These are phyloP conservation scores for Dendroctonus valens DNA, from an alignment of 1,140 invertebrate genomes.

Conservation along the genomic window DNA sequence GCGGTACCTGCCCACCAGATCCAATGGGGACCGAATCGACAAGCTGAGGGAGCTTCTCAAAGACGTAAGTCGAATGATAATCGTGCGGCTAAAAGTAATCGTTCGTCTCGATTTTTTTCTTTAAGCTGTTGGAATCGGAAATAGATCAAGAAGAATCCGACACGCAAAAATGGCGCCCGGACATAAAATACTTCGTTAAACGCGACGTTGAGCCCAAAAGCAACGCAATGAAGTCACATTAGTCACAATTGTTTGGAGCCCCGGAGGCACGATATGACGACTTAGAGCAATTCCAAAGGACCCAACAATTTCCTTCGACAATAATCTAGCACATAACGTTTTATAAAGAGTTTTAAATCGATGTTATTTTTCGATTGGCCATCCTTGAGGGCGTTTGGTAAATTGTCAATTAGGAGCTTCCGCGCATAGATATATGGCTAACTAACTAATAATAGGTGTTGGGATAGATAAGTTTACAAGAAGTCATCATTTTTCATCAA, in stretches of 20 bases:
- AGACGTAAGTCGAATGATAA: conserved; percentile 53
- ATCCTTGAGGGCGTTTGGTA: not conserved
- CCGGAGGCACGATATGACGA: not conserved
- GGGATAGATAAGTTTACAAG: conserved; percentile 27
- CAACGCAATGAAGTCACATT: not conserved
- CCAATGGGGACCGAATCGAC: conserved; percentile 57
- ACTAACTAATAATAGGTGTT: conserved; percentile 30
- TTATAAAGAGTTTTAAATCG: conserved; percentile 1
- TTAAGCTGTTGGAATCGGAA: conserved; percentile 47
- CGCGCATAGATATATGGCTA: not conserved
- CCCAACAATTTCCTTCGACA: not conserved
- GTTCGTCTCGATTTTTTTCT: conserved; percentile 5
- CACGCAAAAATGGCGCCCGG: conserved; percentile 45
- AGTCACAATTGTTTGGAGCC: not conserved
- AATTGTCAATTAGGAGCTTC: not conserved
- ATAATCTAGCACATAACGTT: not conserved
- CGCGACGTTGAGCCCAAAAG: conserved; percentile 32
- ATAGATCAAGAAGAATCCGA: conserved; percentile 46
- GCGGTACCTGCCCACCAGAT: conserved; percentile 57
- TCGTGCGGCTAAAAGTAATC: not conserved
- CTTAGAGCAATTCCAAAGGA: conserved; percentile 11
- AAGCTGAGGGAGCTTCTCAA: conserved; percentile 58
- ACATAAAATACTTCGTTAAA: conserved; percentile 49
- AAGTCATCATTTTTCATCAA: not conserved
- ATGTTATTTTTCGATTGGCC: not conserved